Evolutionary conservation across 2,888 invertebrate species (phyloP).

Genomic region (Drosophila parthenogenetica): DNA sequence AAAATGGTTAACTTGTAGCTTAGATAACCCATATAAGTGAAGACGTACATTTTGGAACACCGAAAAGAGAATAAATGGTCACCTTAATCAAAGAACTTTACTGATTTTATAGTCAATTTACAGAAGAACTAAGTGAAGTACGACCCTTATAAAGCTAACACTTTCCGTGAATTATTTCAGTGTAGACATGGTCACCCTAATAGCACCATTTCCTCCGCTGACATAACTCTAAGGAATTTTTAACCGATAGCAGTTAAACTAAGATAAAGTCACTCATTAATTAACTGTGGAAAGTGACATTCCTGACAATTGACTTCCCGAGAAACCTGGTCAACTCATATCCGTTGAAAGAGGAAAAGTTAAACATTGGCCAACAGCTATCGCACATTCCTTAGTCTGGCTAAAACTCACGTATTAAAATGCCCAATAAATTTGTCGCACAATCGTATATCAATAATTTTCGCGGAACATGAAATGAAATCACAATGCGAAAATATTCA

Average conservation of each 20-base stretch:
- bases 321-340: conserved; percentile 7
- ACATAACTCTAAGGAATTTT: background rate
- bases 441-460: conserved; percentile 35
- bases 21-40: too few relatives aligned
- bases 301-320: background rate
- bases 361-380: background rate
- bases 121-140: too few relatives aligned
- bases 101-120: too few relatives aligned
- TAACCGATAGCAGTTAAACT: background rate
- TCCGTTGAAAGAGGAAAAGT: conserved; percentile 5
- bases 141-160: too few relatives aligned
- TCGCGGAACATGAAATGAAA: conserved; percentile 62
- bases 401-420: conserved; percentile 9
- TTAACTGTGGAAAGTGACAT: background rate
- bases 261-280: conserved; percentile 1
- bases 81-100: too few relatives aligned
- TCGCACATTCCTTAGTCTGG: conserved; percentile 40
- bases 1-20: too few relatives aligned
- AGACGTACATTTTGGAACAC: too few relatives aligned
- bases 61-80: too few relatives aligned
- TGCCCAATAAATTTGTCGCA: conserved; percentile 32
- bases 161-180: too few relatives aligned
- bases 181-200: background rate
- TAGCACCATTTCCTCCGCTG: background rate
- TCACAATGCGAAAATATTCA: conserved; percentile 59